Conservation (phyloP, 2,113 vertebrate genomes). For the Aepyceros melampus region DNA sequence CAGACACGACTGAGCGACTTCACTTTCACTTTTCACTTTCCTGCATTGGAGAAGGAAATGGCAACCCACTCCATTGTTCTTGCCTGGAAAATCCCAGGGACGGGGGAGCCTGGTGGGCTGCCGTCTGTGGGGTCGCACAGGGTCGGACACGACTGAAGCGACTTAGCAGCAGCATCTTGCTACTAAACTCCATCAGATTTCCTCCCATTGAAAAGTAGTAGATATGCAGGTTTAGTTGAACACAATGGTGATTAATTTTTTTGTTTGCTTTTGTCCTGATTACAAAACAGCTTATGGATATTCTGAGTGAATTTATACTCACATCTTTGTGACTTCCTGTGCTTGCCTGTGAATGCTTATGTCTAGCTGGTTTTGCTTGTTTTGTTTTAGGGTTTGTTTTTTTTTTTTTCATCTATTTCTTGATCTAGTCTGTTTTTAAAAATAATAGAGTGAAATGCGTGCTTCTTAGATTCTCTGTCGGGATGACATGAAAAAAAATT, state of each 20-base stretch:
- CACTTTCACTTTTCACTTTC: too few relatives aligned
- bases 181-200: neutral
- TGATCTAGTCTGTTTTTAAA: neutral
- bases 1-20: too few relatives aligned
- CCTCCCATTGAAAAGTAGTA: neutral
- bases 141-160: too few relatives aligned
- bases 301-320: neutral
- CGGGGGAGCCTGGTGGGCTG: too few relatives aligned
- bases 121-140: too few relatives aligned
- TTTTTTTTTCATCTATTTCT: neutral
- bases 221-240: neutral
- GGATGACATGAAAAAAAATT: neutral
- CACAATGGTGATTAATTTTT: neutral
- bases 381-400: neutral
- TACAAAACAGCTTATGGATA: neutral
- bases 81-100: too few relatives aligned
- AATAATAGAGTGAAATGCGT: neutral
- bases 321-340: neutral
- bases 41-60: too few relatives aligned
- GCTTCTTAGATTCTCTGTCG: neutral
- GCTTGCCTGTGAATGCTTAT: neutral
- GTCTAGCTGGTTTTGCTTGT: neutral
- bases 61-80: too few relatives aligned
- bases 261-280: neutral
- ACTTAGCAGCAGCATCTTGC: too few relatives aligned